Evolutionary conservation across 2,888 invertebrate genomes (phyloP).

Genomic region (Rhopalosiphum nymphaeae): DNA sequence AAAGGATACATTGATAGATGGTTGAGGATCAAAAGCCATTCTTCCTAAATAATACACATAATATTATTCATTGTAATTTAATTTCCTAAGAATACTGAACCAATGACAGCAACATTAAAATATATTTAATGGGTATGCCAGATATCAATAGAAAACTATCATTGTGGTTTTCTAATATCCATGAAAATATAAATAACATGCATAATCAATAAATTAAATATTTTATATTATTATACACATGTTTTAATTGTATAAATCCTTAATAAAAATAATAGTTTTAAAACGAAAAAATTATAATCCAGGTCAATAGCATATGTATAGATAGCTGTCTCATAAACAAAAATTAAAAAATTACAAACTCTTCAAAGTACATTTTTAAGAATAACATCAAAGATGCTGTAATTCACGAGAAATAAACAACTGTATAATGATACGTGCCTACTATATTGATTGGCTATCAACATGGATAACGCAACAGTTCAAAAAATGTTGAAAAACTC

Average conservation of each 20-base stretch:
- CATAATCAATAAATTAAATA: background rate
- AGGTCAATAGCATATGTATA: no score
- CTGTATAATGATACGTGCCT: no score
- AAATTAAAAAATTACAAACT: no score
- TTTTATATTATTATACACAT: background rate
- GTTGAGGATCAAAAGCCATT: conserved; percentile 81
- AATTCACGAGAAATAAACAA: no score
- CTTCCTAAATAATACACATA: conserved; percentile 74
- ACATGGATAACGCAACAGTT: no score
- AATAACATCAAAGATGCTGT: no score
- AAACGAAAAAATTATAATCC: background rate
- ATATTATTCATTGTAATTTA: background rate
- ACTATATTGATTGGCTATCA: no score
- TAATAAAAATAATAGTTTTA: background rate
- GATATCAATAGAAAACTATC: background rate
- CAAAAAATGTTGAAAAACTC: no score
- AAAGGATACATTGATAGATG: conserved; percentile 78
- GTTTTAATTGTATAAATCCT: background rate
- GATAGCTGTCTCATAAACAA: no score
- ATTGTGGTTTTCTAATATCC: background rate
- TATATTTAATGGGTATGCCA: background rate
- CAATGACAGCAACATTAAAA: background rate
- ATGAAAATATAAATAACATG: background rate
- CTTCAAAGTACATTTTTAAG: no score
- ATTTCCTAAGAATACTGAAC: background rate